Evolutionary conservation across 2,113 vertebrate species (phyloP).

Genomic region (Phylloscopus whistleri): DNA sequence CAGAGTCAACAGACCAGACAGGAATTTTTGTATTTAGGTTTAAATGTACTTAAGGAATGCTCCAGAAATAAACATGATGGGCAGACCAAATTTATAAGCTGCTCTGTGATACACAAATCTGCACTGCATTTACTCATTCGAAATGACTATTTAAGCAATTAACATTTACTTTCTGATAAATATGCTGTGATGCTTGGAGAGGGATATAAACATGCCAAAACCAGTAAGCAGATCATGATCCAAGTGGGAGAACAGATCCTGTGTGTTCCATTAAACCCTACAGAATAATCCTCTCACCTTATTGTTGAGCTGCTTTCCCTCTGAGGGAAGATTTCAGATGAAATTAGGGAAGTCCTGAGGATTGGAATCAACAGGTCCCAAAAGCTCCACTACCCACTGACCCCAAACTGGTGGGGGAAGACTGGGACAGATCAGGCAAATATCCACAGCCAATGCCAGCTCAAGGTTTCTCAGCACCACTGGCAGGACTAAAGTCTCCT

Average conservation of each 20-base stretch:
- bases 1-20: constrained; percentile 35
- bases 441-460: not conserved
- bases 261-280: not conserved
- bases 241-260: not conserved
- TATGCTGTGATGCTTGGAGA: not conserved
- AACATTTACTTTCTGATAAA: constrained; percentile 27
- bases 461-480: not conserved
- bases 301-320: not conserved
- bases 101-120: constrained; percentile 10
- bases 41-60: constrained; percentile 42
- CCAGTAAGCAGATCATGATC: not conserved
- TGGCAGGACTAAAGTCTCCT: not conserved
- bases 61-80: constrained; percentile 41
- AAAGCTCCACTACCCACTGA: not conserved
- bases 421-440: not conserved
- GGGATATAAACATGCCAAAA: constrained; percentile 13
- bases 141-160: not conserved
- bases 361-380: not conserved
- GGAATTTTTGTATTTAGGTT: constrained; percentile 53
- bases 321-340: not conserved
- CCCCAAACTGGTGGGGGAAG: not conserved
- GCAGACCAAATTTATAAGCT: constrained; percentile 45
- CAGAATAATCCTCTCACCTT: not conserved
- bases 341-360: not conserved
- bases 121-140: not conserved